Conservation (phyloP, 2,888 invertebrate genomes). For the Lasioglossum villosulum region DNA sequence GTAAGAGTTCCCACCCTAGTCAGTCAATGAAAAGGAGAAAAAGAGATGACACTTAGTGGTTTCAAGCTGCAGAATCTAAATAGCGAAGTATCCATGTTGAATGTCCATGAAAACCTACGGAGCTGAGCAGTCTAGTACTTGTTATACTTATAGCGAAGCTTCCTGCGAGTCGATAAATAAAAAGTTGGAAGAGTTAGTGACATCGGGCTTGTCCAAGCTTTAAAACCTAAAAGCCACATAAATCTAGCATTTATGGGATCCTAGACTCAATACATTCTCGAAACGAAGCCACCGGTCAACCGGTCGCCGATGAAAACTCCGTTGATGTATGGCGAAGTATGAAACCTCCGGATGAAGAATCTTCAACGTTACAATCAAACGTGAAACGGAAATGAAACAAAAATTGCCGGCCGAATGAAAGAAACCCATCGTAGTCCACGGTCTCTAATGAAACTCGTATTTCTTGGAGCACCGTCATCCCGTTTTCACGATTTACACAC, state of each 20-base stretch:
- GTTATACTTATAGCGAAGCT: background rate
- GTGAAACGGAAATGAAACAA: constrained; percentile 6
- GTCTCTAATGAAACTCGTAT: constrained; percentile 30
- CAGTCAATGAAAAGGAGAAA: background rate
- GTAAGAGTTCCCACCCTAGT: background rate
- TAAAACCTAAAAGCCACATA: constrained; percentile 3
- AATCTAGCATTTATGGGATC: background rate
- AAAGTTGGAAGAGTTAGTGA: too few relatives aligned
- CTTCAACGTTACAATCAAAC: background rate
- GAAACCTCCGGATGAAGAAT: background rate
- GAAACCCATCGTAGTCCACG: background rate
- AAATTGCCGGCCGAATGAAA: background rate
- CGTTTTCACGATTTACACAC: background rate
- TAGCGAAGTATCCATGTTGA: background rate
- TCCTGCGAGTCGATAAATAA: background rate
- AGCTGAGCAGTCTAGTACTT: background rate
- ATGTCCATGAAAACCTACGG: background rate
- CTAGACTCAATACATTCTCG: background rate
- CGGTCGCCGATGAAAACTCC: background rate
- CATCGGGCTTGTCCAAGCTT: background rate
- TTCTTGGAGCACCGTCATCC: constrained; percentile 5
- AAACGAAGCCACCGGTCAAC: background rate
- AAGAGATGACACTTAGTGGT: background rate
- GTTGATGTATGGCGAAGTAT: background rate
- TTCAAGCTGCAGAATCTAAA: background rate